Percentiles rank a stretch among this genome's conserved stretches.
Evolutionary conservation across 2,113 vertebrate species (phyloP).

Genomic region (Xerus inauris): DNA sequence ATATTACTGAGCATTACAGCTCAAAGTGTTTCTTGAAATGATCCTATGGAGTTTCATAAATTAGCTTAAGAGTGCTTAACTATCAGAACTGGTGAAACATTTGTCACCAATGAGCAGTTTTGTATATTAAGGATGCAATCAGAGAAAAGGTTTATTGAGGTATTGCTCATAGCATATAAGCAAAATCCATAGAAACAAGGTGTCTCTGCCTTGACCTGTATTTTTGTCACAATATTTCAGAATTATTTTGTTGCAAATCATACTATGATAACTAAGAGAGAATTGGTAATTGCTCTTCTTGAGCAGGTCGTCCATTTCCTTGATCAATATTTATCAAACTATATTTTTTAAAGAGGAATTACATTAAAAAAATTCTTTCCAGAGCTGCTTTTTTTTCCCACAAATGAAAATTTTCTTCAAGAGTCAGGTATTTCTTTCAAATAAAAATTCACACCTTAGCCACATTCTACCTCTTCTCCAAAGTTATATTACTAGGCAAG

Average conservation of each 20-base stretch:
- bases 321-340: conserved; percentile 41
- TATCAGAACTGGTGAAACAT: not conserved
- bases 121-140: not conserved
- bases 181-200: not conserved
- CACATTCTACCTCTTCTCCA: not conserved
- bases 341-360: conserved; percentile 28
- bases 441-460: not conserved
- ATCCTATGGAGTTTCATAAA: not conserved
- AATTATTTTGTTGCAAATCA: conserved; percentile 21
- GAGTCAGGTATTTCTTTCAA: not conserved
- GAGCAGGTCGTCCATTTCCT: conserved; percentile 3
- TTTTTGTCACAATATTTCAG: conserved; percentile 7
- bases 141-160: not conserved
- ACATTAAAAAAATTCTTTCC: conserved; percentile 13
- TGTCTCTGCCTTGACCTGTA: not conserved
- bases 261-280: not conserved
- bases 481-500: not conserved
- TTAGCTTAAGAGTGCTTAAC: not conserved
- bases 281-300: not conserved
- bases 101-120: not conserved
- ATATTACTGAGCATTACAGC: not conserved
- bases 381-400: not conserved
- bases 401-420: conserved; percentile 2
- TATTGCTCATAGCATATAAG: not conserved
- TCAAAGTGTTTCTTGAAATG: not conserved